Evolutionary conservation across 1,140 invertebrate species (phyloP).

Genomic region (Archivesica marissinica): DNA sequence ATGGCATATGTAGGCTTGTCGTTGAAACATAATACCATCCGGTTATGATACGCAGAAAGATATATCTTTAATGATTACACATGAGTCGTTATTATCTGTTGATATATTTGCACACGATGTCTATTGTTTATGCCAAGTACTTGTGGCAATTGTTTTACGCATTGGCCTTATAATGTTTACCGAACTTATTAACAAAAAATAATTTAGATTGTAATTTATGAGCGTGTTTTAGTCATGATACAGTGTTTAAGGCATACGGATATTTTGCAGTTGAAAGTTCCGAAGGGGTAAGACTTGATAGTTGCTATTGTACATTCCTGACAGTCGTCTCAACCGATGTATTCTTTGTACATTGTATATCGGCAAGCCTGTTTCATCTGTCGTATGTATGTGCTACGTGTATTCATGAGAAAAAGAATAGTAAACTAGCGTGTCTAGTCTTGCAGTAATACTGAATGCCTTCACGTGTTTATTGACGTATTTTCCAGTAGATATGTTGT

Average conservation of each 20-base stretch:
- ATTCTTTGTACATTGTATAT: background rate
- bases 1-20: too few species aligned
- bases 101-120: background rate
- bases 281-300: slow-evolving; percentile 1
- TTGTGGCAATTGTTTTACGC: background rate
- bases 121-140: background rate
- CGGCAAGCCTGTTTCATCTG: too few species aligned
- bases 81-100: slow-evolving; percentile 1
- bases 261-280: slow-evolving; percentile 17
- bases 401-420: too few species aligned
- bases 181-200: too few species aligned
- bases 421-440: too few species aligned
- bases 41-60: background rate
- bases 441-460: too few species aligned
- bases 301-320: too few species aligned
- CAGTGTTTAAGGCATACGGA: slow-evolving; percentile 32
- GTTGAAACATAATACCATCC: background rate
- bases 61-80: background rate
- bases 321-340: background rate
- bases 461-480: too few species aligned
- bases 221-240: background rate
- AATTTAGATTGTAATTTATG: background rate
- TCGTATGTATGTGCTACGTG: too few species aligned
- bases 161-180: background rate
- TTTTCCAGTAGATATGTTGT: too few species aligned